Conservation (phyloP, 2,113 vertebrate genomes). For the Calypte anna region DNA sequence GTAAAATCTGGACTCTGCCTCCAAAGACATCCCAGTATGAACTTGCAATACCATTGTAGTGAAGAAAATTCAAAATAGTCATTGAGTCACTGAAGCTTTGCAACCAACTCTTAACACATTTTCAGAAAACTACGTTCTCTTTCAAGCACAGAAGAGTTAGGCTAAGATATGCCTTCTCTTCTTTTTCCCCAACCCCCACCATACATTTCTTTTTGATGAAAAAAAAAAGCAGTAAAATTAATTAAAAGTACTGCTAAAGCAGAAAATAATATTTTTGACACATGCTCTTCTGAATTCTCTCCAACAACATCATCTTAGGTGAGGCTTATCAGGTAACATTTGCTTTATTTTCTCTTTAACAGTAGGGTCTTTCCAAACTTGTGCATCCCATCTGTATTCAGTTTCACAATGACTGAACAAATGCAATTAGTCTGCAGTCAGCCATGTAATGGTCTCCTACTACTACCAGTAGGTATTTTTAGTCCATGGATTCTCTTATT, state of each 20-base stretch:
- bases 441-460: constrained; percentile 78
- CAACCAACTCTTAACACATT: neutral
- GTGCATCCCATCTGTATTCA: constrained; percentile 73
- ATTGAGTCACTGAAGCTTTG: neutral
- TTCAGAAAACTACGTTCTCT: neutral
- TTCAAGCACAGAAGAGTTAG: neutral
- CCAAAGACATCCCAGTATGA: neutral
- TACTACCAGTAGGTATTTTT: constrained; percentile 64
- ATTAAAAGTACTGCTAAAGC: constrained; percentile 71
- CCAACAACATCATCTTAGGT: constrained; percentile 45
- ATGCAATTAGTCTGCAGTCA: constrained; percentile 81
- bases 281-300: constrained; percentile 51
- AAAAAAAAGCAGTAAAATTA: constrained; percentile 51
- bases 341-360: constrained; percentile 72
- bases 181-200: neutral
- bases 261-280: constrained; percentile 59
- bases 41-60: neutral
- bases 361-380: constrained; percentile 69
- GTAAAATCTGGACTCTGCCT: neutral
- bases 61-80: constrained; percentile 15
- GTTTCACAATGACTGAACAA: constrained; percentile 79
- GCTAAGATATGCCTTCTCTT: neutral
- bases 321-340: constrained; percentile 50
- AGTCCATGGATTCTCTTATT: constrained; percentile 33
- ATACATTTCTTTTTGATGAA: neutral